phyloP scores from a whole-genome alignment of 2,888 invertebrate species.

The Chrysopilus asiliformis region DNA sequence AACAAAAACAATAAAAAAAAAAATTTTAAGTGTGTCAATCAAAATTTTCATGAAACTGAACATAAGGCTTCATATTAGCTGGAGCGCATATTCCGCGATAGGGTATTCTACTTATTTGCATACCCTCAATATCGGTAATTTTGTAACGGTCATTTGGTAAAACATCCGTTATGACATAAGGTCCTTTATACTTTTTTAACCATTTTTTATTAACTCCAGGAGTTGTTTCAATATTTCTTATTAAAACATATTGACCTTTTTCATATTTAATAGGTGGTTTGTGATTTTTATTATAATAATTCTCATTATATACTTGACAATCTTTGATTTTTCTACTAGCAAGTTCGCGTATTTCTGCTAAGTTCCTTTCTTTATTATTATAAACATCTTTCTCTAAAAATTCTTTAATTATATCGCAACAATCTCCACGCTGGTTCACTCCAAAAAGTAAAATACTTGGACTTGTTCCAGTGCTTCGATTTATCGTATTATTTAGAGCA shows the following conservation, averaged over 20 bases:
- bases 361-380: background rate
- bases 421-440: conserved; percentile 17
- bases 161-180: too few species aligned
- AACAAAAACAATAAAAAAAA: too few species aligned
- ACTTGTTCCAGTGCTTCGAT: conserved; percentile 19
- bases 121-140: conserved; percentile 18
- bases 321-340: conserved; percentile 4
- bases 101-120: conserved; percentile 13
- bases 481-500: conserved; percentile 19
- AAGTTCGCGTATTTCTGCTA: background rate
- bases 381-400: conserved; percentile 4
- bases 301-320: conserved; percentile 6
- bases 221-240: conserved; percentile 17
- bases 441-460: too few species aligned
- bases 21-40: too few species aligned
- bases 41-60: too few species aligned
- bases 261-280: conserved; percentile 12
- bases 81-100: conserved; percentile 9
- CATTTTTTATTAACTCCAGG: conserved; percentile 15
- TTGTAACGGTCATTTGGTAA: too few species aligned
- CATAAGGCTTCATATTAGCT: too few species aligned
- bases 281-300: conserved; percentile 11
- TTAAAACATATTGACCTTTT: conserved; percentile 15
- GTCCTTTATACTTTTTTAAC: conserved; percentile 17
- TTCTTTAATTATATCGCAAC: conserved; percentile 14